Evolutionary conservation across 2,113 vertebrate species (phyloP), one percentile per base, ranked within the genome.

Genomic region (Desmodus rotundus): DNA sequence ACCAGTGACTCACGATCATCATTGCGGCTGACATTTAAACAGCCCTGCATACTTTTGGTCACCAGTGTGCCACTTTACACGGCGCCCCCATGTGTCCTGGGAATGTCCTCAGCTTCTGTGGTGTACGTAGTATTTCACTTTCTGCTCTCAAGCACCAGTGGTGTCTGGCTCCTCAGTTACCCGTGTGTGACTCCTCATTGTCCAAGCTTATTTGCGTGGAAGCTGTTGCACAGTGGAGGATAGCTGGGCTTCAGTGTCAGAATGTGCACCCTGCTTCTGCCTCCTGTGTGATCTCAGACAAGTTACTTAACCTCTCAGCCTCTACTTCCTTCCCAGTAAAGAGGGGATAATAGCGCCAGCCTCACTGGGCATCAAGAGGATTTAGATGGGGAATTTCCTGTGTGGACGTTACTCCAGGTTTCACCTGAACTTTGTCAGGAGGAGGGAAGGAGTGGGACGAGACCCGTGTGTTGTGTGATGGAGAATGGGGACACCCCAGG

Each of bases 1-100:
- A 76, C 45, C 81, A 88, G 31, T 95, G 96, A 97, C 92, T 97
- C 96, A 95, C 17, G 81, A 70, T 68, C 65, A 0, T 24, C 87
- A 0, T 24, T 83, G 76, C 0, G 43, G 95, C 93, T 87, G 85
- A 70, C 70, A 63, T 89, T 90, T 91, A 31, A 76, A 96, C 92
- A 90, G 81, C 91, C 76, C 86, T 80, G 56, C 50, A 85, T 84
- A 63, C 85, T 95, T 94, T 38, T 58, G 89, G 89, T 89, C 41
- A 92, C 38, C 81, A 84, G 74, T 6, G 1, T 13, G 14, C 84
- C 14, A 22, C 81, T 87, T 73, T 87, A 81, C 74, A 50, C 63
- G 68, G 91, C 52, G 77, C 70, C 56, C 78, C 61, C 65, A 16
- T 68, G 91, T 89, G 65, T 54, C 84, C 85, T 7, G 68, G 74